Conservation (phyloP, 2,113 vertebrate genomes). For the rat (Rattus norvegicus) region DNA sequence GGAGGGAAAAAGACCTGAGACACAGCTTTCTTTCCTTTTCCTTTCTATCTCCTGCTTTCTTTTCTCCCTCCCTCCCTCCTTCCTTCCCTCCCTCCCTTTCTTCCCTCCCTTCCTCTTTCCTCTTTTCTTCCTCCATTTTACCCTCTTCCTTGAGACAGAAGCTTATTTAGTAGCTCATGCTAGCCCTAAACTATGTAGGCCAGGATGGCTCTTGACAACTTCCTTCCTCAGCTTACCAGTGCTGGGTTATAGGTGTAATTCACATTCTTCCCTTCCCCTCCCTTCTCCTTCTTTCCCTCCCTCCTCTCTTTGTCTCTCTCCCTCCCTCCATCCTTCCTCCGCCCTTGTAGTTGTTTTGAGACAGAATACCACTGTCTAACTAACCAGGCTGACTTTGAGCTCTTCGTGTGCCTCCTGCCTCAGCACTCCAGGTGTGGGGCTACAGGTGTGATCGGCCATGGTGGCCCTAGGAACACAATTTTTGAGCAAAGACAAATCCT, state of each 20-base stretch:
- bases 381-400: background rate
- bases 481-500: conserved; percentile 22
- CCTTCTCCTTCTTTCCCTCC: background rate
- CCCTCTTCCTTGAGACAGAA: background rate
- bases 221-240: background rate
- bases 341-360: background rate
- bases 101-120: background rate
- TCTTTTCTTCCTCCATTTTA: background rate
- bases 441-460: background rate
- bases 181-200: background rate
- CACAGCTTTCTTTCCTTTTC: background rate
- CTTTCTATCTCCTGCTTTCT: background rate
- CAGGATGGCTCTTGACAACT: background rate
- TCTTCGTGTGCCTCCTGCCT: background rate
- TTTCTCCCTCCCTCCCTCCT: background rate
- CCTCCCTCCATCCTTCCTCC: background rate
- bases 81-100: background rate
- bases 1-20: background rate
- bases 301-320: background rate
- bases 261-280: background rate
- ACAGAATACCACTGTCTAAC: background rate
- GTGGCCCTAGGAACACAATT: background rate
- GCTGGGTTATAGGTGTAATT: background rate
- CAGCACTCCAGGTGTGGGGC: no score
- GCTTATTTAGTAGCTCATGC: background rate